Base-by-base conservation (phyloP, 2,888 invertebrate genomes). In the Pristionchus maxplancki region DNA sequence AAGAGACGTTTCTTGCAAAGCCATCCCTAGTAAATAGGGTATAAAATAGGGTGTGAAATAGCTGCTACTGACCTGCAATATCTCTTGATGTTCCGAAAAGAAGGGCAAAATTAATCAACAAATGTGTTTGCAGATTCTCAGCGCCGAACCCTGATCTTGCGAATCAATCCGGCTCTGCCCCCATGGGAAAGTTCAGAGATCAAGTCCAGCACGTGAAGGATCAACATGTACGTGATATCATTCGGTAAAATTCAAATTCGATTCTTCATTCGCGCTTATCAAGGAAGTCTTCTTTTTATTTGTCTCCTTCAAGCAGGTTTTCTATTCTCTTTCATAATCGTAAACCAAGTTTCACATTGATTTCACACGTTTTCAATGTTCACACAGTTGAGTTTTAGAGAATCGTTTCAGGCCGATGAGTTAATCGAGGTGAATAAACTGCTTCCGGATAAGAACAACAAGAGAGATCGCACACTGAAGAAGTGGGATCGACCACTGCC, bases 101-200 rank as follows among this genome's bases (percentile, higher is more conserved):
- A n/a, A n/a, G n/a, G n/a, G n/a, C n/a, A n/a, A n/a, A n/a, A n/a
- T n/a, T n/a, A n/a, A n/a, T n/a, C n/a, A n/a, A n/a, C n/a, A n/a
- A n/a, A n/a, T n/a, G n/a, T n/a, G n/a, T n/a, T n/a, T n/a, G n/a
- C 50, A 87, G 86, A 48, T 87, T 88, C 40, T 31, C 88, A 0
- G 28, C 71, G 1, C 64, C 71, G 28, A 71, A 74, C 31, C 34
- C 53, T 5, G 88, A 88, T 24, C 88, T 44, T 28, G 88, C 78
- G 3, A 62, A 28, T 24, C 93, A 94, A 86, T 84, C 93, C 0
- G 93, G 93, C 15, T 85, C 89, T 15, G 89, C 90, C 31, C 90
- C 92, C 11, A 93, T 93, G 88, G 93, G 93, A 34, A 90, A 88
- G 34, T 90, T 91, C 53, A 82, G 93, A 24, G 92, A 93, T 53